Base-by-base conservation (phyloP, 37 sponge, comb jelly and placozoan species). In the Ephydatia muelleri region DNA sequence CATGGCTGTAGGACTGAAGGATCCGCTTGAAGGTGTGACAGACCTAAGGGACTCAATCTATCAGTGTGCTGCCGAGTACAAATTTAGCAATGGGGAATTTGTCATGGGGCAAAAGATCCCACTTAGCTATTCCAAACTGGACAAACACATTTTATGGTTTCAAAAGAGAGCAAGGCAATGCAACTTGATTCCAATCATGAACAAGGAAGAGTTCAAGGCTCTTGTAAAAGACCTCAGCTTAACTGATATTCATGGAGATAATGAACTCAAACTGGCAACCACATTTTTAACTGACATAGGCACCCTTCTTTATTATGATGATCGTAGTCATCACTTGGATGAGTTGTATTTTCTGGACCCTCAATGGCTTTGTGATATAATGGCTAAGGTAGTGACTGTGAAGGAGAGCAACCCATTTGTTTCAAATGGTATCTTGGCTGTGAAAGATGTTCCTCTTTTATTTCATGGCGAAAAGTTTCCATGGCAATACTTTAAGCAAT, bases 331-430 rank as follows among this genome's bases (percentile, higher is more conserved):
- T 81, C 83, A 87, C 68, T 84, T 96, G 1, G 77, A 90, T 80
- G 92, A 96, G 77, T 85, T 96, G 48, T 90, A 91, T 73, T 96
- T 96, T 70, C 68, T 93, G 48, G 94, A 96, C 47, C 96, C 96
- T n/a, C 89, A 87, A 37, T 96, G 96, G 96, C 92, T 96, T 28
- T 93, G 92, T 67, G 89, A 96, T 67, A 90, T 96, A 87, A 96
- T 96, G 92, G 87, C 94, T 21, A 90, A 85, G 16, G 81, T 96
- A 0, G 87, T 96, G 2, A 93, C 94, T 22, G 85, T 96, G 73
- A 85, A 88, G 31, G 92, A 92, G 78, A 84, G 77, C 70, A 95
- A 92, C 75, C 95, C 92, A 0, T 96, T 82, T 82, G 85, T 96
- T 21, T 83, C 70, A 47, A 91, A 91, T 33, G 94, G 94, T 27